Base-by-base conservation (phyloP, 2,888 invertebrate species). In the Carterocephalus palaemon region DNA sequence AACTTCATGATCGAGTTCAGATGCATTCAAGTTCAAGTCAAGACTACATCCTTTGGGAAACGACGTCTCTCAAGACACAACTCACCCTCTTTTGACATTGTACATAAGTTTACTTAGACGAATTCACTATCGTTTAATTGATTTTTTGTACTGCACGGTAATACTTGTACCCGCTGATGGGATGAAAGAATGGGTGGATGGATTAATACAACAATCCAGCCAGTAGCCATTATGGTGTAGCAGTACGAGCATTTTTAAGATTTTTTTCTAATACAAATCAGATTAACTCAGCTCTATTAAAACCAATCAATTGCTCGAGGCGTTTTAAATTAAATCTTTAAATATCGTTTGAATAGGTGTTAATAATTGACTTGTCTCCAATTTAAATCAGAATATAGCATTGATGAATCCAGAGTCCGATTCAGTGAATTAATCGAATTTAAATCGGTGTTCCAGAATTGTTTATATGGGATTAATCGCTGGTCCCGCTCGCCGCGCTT, bases 401-500 rank as follows among this genome's bases (percentile, higher is more conserved):
- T 20, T 40, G 40, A 48, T 46, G 33, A 33, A 41, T 37, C 47
- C 46, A 46, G n/a, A n/a, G n/a, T n/a, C n/a, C n/a, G n/a, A n/a
- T n/a, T n/a, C n/a, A n/a, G n/a, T n/a, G n/a, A n/a, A n/a, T n/a
- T n/a, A n/a, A n/a, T n/a, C n/a, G 59, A 51, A 49, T 48, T 46
- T 37, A 50, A 56, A 63, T 62, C 56, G 69, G 51, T 61, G 52
- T 47, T 43, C 57, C 58, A 69, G 75, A 77, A 75, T 77, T 76
- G 74, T 78, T 76, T 76, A 75, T 77, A 68, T 65, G 70, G 71
- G 62, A 76, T 76, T 77, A 77, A 80, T 75, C 70, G 75, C 70
- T 54, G 53, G 49, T 54, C 59, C 51, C 53, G 53, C 49, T 54
- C 48, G 49, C 47, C 57, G 48, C 37, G 56, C 51, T 48, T 45